Percentiles rank a stretch among this genome's conserved stretches.
phyloP scores from a whole-genome alignment of 2,797 vertebrate genomes.

The Schizothorax lantsangensis region DNA sequence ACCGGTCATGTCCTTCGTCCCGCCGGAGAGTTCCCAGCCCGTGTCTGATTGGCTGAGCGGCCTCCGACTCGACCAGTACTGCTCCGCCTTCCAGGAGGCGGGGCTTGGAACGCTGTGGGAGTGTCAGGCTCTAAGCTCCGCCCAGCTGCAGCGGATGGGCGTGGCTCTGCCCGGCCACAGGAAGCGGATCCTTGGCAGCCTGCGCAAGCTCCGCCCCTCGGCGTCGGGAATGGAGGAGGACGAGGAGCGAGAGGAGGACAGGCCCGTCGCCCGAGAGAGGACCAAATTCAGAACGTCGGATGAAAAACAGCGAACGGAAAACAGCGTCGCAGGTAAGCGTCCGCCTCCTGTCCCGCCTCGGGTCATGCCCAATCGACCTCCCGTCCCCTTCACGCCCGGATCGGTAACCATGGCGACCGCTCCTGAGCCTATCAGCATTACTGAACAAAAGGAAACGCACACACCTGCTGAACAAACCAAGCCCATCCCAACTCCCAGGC shows the following conservation, averaged over 20 bases:
- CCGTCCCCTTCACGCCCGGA: constrained; percentile 76
- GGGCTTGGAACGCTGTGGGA: constrained; percentile 77
- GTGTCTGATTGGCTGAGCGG: constrained; percentile 84
- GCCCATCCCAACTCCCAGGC: constrained; percentile 25
- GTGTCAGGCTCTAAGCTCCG: constrained; percentile 78
- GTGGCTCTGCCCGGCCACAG: constrained; percentile 87
- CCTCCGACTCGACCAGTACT: constrained; percentile 89
- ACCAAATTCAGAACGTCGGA: constrained; percentile 74
- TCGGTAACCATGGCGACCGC: not conserved
- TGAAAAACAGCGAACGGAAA: not conserved
- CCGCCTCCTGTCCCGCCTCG: constrained; percentile 85
- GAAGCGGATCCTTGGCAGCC: constrained; percentile 88
- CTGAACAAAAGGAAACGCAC: not conserved
- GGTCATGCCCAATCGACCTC: constrained; percentile 81
- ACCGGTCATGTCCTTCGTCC: constrained; percentile 66
- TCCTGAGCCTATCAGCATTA: constrained; percentile 1
- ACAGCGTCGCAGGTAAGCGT: not conserved
- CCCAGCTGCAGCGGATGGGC: constrained; percentile 81
- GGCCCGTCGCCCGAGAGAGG: constrained; percentile 85
- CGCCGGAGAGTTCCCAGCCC: constrained; percentile 63
- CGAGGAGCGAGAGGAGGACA: constrained; percentile 56
- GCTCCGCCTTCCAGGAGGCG: constrained; percentile 72
- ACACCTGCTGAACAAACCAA: constrained; percentile 6
- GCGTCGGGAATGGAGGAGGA: constrained; percentile 44
- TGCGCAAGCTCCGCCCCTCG: constrained; percentile 72